These are phyloP conservation scores for Meloidogyne exigua DNA, from an alignment of 1,140 invertebrate species.

Conservation along the genomic window DNA sequence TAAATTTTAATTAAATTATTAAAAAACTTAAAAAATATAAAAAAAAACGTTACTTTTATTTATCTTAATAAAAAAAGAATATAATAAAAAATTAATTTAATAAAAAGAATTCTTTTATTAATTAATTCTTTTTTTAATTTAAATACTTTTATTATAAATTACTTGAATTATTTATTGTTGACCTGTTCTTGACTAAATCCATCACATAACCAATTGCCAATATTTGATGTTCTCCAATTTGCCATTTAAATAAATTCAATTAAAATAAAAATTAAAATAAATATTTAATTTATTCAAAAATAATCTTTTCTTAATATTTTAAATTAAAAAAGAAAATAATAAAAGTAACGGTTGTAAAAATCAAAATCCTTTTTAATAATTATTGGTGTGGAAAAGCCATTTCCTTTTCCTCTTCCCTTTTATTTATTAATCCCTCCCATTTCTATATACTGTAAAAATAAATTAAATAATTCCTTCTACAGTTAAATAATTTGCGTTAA, in stretches of 20 bases:
- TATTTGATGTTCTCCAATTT: not conserved
- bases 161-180: not conserved
- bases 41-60: not conserved
- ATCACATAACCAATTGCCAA: not conserved
- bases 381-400: not conserved
- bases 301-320: no score
- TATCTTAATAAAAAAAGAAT: no score
- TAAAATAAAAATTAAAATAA: no score
- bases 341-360: not conserved
- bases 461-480: no score
- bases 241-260: not conserved
- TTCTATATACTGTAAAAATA: not conserved
- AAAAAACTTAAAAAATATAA: no score
- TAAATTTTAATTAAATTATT: no score
- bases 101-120: no score
- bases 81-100: no score
- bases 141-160: no score
- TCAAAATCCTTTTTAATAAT: not conserved
- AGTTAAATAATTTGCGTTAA: not conserved
- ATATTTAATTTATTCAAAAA: not conserved
- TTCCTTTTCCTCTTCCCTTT: no score
- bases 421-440: not conserved
- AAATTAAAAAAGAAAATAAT: no score
- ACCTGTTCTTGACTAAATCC: not conserved
- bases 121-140: no score